Evolutionary conservation across 1,140 invertebrate species (phyloP), one percentile per base, ranked within the genome.

Genomic region (Bactericera cockerelli): DNA sequence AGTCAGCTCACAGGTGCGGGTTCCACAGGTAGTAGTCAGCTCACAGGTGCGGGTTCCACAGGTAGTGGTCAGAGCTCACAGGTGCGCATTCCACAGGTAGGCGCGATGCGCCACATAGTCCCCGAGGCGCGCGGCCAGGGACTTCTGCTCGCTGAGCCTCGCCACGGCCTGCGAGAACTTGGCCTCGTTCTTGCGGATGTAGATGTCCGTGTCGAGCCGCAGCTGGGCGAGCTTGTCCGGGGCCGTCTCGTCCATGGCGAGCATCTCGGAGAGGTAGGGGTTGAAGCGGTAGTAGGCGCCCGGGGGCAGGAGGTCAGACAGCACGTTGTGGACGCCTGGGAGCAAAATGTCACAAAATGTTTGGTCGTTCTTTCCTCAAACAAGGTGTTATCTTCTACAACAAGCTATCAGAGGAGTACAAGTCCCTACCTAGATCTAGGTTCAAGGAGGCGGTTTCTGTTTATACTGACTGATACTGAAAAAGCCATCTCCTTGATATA

Each of bases 201-300:
- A 92, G 72, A 86, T 84, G 36, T 75, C 67, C 0, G 86, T 81
- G 71, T 86, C 83, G 36, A 75, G 70, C 63, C 83, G 75, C 36
- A 86, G 65, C 66, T 76, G 77, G 54, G 73, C 68, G 1, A 83
- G 67, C 66, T 83, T 84, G 8, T 79, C 80, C 2, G 81, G 77
- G 62, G 84, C 72, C 36, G 84, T 87, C 72, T 95, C 92, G 66
- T 90, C 87, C 74, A 97, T 82, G 1, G 78, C 75, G 22, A 90
- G 75, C 67, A 87, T 81, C 68, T 91, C 84, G 54, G 82, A 84
- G 31, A 95, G 73, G 65, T 91, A 90, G 0, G 93, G 93, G 73
- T 95, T 95, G 69, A 96, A 87, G 8, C 93, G 79, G 67, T 81
- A 95, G 70, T 97, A 97, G 19, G 79, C 77, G 21, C 81, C 75